Percentiles rank a stretch among this genome's conserved stretches.
phyloP scores from a whole-genome alignment of 2,888 invertebrate genomes.

The Teleiodes luculella region DNA sequence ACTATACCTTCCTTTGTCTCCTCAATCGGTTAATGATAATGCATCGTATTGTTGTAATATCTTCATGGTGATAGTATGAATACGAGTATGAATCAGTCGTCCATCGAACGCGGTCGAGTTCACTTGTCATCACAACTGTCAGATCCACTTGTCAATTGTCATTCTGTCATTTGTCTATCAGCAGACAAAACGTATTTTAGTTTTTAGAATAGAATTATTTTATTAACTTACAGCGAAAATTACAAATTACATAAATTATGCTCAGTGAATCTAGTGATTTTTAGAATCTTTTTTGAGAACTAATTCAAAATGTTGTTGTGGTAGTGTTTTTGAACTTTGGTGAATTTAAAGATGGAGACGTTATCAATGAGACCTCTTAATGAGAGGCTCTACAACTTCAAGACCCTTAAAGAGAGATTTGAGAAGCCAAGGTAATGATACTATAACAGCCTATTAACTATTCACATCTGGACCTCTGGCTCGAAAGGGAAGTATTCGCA shows the following conservation, averaged over 20 bases:
- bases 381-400: constrained; percentile 61
- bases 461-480: too few relatives aligned
- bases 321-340: background rate
- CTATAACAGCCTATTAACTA: too few relatives aligned
- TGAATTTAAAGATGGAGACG: constrained; percentile 33
- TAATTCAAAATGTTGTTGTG: background rate
- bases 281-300: background rate
- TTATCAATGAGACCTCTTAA: constrained; percentile 53
- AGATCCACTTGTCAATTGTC: background rate
- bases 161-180: background rate
- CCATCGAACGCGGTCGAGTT: background rate
- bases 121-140: background rate
- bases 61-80: background rate
- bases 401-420: constrained; percentile 64
- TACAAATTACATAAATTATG: background rate
- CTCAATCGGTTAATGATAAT: too few relatives aligned
- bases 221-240: background rate
- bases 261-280: background rate
- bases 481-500: too few relatives aligned
- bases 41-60: background rate
- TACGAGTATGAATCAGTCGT: background rate
- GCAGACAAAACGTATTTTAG: background rate
- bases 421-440: constrained; percentile 57
- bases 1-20: too few relatives aligned
- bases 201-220: constrained; percentile 1